Evolutionary conservation across 2,797 vertebrate species (phyloP).

Genomic region (Diceros bicornis): DNA sequence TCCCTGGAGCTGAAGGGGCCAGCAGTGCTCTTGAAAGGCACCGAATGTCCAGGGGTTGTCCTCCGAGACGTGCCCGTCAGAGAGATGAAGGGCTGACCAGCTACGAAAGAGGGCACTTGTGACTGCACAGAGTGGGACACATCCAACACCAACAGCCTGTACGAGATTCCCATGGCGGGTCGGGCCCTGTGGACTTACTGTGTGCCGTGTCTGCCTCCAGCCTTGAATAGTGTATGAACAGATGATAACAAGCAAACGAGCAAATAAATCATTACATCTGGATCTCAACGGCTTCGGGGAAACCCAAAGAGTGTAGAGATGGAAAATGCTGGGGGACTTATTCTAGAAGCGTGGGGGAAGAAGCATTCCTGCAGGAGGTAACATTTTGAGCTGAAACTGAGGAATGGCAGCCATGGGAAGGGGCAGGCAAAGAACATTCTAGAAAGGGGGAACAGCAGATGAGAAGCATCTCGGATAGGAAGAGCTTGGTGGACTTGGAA

Average conservation of each 20-base stretch:
- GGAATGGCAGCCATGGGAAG: not conserved
- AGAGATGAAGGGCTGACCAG: conserved; percentile 44
- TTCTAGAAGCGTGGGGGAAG: not conserved
- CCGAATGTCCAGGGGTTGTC: not conserved
- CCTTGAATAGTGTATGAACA: not conserved
- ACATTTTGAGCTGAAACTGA: not conserved
- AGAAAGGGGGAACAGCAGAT: not conserved
- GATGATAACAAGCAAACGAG: not conserved
- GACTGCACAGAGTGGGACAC: fast-evolving
- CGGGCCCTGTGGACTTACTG: not conserved
- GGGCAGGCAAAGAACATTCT: not conserved
- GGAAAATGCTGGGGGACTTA: not conserved
- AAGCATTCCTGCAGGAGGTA: conserved; percentile 7
- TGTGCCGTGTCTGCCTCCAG: not conserved
- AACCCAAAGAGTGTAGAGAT: not conserved
- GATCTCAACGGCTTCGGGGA: not conserved
- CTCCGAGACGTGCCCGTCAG: not conserved
- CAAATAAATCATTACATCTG: not conserved
- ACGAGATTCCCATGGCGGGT: fast-evolving
- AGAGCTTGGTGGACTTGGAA: not conserved
- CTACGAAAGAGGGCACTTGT: not conserved
- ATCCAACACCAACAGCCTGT: fast-evolving
- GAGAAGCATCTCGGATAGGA: not conserved
- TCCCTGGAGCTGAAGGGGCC: conserved; percentile 43
- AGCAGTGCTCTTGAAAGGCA: conserved; percentile 49